These are phyloP conservation scores for Pygocentrus nattereri DNA, from an alignment of 2,797 vertebrate genomes.

Conservation along the genomic window DNA sequence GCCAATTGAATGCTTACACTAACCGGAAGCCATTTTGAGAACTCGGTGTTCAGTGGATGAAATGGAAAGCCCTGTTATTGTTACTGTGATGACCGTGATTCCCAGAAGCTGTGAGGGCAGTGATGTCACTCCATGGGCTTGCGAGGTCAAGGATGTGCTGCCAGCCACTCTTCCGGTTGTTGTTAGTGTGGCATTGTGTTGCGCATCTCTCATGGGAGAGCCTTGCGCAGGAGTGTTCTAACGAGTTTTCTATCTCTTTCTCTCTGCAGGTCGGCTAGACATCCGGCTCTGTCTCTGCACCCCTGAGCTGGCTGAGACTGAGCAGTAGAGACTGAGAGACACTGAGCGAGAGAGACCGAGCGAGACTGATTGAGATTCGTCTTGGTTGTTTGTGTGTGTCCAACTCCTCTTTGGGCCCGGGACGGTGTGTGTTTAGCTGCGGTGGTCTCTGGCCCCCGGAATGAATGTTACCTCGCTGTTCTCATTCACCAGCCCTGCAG, in stretches of 20 bases:
- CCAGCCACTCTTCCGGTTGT: conserved; percentile 34
- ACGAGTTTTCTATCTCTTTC: conserved; percentile 31
- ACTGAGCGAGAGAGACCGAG: not conserved
- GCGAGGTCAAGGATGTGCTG: conserved; percentile 40
- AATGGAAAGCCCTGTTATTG: conserved; percentile 52
- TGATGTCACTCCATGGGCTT: conserved; percentile 63
- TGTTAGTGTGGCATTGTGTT: conserved; percentile 31
- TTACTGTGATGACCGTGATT: conserved; percentile 62
- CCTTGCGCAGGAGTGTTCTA: not conserved
- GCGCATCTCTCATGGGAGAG: not conserved
- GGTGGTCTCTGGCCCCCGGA: conserved; percentile 47
- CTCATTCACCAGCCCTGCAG: conserved; percentile 96
- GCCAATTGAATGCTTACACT: conserved; percentile 66
- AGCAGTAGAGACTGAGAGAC: not conserved
- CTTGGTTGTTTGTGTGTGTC: conserved; percentile 26
- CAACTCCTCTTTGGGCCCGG: conserved; percentile 35
- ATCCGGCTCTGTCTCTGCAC: conserved; percentile 25
- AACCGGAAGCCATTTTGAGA: conserved; percentile 73
- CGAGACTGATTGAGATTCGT: not conserved
- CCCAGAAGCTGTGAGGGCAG: conserved; percentile 67
- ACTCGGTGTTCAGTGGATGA: conserved; percentile 61
- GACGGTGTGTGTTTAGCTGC: conserved; percentile 34
- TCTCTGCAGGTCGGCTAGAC: conserved; percentile 42
- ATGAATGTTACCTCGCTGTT: conserved; percentile 98
- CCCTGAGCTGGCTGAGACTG: not conserved